These are phyloP conservation scores for Helogale parvula DNA, from an alignment of 2,113 vertebrate species.

Conservation along the genomic window DNA sequence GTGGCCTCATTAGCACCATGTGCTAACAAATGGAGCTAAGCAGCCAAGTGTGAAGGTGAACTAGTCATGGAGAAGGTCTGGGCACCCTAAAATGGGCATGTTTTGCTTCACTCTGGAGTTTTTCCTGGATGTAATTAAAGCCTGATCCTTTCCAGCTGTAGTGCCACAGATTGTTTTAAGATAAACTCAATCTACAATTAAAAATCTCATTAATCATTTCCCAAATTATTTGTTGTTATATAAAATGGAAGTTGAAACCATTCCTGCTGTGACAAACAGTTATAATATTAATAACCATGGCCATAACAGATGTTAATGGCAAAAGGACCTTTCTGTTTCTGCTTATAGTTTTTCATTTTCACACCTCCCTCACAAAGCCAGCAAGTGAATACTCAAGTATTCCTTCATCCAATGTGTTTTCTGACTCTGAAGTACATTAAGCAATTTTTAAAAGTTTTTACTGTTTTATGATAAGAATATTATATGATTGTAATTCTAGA, in stretches of 20 bases:
- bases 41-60: constrained; percentile 68
- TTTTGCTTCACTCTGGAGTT: constrained; percentile 19
- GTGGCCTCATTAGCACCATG: constrained; percentile 20
- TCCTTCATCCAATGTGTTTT: background rate
- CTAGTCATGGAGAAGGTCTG: background rate
- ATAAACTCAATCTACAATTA: constrained; percentile 73
- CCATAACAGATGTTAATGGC: constrained; percentile 30
- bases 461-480: background rate
- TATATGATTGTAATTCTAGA: background rate
- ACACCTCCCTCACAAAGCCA: background rate
- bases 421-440: background rate
- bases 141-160: constrained; percentile 59
- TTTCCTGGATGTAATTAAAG: constrained; percentile 67
- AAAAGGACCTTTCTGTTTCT: constrained; percentile 3
- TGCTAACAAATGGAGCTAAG: background rate
- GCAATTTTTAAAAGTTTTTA: background rate
- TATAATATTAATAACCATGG: constrained; percentile 29
- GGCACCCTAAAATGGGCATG: background rate
- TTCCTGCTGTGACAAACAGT: constrained; percentile 42
- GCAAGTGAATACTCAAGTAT: background rate
- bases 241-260: constrained; percentile 48
- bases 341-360: constrained; percentile 19
- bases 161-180: constrained; percentile 66
- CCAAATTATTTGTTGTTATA: constrained; percentile 69
- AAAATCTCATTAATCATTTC: constrained; percentile 76